These are phyloP conservation scores for Astyanax mexicanus DNA, from an alignment of 2,797 vertebrate species.

Conservation along the genomic window DNA sequence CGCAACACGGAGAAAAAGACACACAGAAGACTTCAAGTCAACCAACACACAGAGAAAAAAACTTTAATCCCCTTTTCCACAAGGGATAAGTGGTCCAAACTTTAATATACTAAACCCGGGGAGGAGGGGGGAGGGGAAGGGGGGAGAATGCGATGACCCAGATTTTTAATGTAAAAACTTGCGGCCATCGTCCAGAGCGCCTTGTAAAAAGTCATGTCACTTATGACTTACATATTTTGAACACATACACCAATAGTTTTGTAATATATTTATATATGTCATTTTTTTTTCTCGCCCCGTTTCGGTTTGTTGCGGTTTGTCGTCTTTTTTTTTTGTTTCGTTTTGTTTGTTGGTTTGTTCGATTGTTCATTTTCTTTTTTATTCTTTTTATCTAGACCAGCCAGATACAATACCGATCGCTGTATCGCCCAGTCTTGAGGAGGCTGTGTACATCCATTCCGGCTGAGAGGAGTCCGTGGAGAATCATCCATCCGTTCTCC, in stretches of 20 bases:
- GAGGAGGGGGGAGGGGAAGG: conserved; percentile 61
- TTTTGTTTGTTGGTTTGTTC: conserved; percentile 71
- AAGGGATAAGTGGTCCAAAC: conserved; percentile 79
- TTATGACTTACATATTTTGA: conserved; percentile 87
- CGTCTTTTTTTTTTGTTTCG: conserved; percentile 67
- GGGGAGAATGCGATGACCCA: conserved; percentile 77
- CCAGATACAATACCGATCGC: conserved; percentile 93
- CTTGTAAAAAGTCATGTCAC: conserved; percentile 84
- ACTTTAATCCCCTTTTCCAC: conserved; percentile 79
- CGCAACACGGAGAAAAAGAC: conserved; percentile 60
- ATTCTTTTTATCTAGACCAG: conserved; percentile 92
- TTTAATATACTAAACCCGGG: conserved; percentile 74
- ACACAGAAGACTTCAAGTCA: conserved; percentile 68
- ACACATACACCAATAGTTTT: conserved; percentile 85
- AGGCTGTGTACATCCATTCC: conserved; percentile 81
- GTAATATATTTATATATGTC: conserved; percentile 86
- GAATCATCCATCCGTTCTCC: conserved; percentile 61
- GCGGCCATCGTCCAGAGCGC: conserved; percentile 83
- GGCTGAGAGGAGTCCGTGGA: conserved; percentile 65
- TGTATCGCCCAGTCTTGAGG: conserved; percentile 84
- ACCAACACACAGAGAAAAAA: conserved; percentile 76
- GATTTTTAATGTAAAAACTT: conserved; percentile 95
- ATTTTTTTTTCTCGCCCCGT: conserved; percentile 66
- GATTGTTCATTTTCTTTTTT: conserved; percentile 65
- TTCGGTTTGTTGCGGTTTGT: conserved; percentile 77